A percentile compares a stretch with the other conserved stretches of the same genome.
Evolutionary conservation across 2,888 invertebrate genomes (phyloP).

Genomic region (Resseliella maxima): DNA sequence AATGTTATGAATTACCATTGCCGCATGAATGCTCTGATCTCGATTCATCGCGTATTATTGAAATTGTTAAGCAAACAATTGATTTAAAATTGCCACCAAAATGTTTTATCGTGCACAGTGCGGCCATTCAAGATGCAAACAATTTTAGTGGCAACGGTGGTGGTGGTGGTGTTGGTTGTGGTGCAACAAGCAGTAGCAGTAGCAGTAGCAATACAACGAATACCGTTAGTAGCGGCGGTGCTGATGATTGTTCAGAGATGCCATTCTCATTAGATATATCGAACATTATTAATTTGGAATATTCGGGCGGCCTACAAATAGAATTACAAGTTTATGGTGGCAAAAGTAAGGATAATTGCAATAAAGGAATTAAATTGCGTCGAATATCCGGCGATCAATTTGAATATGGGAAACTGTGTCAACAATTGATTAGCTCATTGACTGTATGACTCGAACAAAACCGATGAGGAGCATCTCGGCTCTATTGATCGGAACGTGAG

Average conservation of each 20-base stretch:
- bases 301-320: slow-evolving; percentile 87
- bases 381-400: slow-evolving; percentile 89
- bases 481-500: not conserved
- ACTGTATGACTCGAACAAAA: slow-evolving; percentile 69
- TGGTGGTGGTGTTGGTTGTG: slow-evolving; percentile 60
- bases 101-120: slow-evolving; percentile 71
- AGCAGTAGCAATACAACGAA: not conserved
- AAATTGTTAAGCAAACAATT: slow-evolving; percentile 82
- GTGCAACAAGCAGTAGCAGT: not conserved
- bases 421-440: slow-evolving; percentile 87
- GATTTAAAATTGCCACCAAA: slow-evolving; percentile 82
- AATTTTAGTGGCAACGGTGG: slow-evolving; percentile 57
- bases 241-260: slow-evolving; percentile 59
- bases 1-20: slow-evolving; percentile 78
- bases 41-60: slow-evolving; percentile 82
- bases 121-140: slow-evolving; percentile 60
- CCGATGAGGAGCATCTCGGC: not conserved
- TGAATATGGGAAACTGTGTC: slow-evolving; percentile 88
- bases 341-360: slow-evolving; percentile 70
- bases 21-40: slow-evolving; percentile 84
- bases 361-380: slow-evolving; percentile 86
- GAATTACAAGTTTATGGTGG: slow-evolving; percentile 84
- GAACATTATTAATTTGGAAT: slow-evolving; percentile 74
- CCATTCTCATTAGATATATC: slow-evolving; percentile 58
- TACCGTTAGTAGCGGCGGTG: not conserved